Conservation (phyloP, 2,113 vertebrate genomes). For the Rhinoptilus africanus region DNA sequence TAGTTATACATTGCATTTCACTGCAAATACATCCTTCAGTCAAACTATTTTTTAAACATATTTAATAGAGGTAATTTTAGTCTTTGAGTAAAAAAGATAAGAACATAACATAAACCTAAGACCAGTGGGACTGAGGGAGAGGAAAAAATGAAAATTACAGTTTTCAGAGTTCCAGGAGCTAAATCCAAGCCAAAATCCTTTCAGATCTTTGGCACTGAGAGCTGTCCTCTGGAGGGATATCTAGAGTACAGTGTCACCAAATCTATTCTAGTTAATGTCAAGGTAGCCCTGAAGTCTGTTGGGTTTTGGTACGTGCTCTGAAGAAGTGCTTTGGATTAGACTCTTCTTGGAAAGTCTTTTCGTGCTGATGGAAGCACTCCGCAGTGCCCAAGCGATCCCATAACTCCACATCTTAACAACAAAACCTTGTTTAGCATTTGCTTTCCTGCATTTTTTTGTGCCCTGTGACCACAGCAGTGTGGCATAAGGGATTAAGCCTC, state of each 20-base stretch:
- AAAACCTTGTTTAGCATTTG: background rate
- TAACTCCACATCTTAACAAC: background rate
- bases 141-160: background rate
- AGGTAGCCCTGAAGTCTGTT: background rate
- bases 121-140: background rate
- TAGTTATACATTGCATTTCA: background rate
- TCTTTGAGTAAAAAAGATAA: background rate
- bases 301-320: background rate
- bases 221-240: background rate
- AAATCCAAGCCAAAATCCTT: conserved; percentile 10
- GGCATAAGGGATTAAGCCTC: background rate
- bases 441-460: background rate
- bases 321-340: background rate
- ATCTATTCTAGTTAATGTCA: background rate
- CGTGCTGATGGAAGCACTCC: background rate
- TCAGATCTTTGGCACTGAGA: background rate
- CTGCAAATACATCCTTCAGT: background rate
- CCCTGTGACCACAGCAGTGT: background rate
- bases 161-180: background rate
- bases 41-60: background rate
- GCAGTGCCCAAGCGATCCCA: rapidly evolving
- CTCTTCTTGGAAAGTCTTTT: background rate
- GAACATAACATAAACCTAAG: background rate
- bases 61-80: background rate
- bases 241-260: background rate